Conservation (phyloP, 1,140 invertebrate species). For the Pectinophora gossypiella region DNA sequence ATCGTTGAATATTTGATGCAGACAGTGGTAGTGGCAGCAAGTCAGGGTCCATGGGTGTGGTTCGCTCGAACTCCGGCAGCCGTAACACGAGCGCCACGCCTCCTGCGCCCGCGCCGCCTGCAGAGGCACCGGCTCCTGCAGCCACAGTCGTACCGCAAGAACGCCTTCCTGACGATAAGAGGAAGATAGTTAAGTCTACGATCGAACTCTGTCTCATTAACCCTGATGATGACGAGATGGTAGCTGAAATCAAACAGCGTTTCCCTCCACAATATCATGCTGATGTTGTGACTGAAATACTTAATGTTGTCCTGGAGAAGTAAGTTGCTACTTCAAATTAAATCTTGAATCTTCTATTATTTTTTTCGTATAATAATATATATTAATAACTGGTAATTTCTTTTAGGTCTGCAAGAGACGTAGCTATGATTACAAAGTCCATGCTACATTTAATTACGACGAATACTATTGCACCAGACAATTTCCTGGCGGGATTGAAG, state of each 20-base stretch:
- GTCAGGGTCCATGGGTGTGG: conserved; percentile 37
- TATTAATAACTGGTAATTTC: background rate
- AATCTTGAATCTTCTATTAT: background rate
- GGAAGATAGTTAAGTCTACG: conserved; percentile 40
- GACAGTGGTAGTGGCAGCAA: conserved; percentile 32
- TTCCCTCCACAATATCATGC: conserved; percentile 43
- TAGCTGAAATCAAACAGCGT: conserved; percentile 36
- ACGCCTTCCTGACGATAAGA: conserved; percentile 37
- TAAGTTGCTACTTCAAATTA: conserved; percentile 20
- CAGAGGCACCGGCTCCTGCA: conserved; percentile 9
- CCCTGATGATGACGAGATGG: conserved; percentile 37
- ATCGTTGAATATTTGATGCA: conserved; percentile 9
- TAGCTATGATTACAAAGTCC: conserved; percentile 37
- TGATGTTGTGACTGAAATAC: conserved; percentile 49
- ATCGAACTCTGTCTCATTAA: conserved; percentile 43
- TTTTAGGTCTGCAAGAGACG: conserved; percentile 47
- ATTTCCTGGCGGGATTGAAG: conserved; percentile 46
- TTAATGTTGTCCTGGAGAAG: conserved; percentile 53
- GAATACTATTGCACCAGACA: conserved; percentile 41
- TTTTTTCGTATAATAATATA: no score
- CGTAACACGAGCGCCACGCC: conserved; percentile 26
- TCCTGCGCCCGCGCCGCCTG: conserved; percentile 6
- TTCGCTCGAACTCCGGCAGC: conserved; percentile 38
- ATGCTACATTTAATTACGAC: conserved; percentile 40
- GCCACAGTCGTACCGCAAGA: conserved; percentile 29